Conservation (phyloP, 2,113 vertebrate genomes). For the Rhea pennata region DNA sequence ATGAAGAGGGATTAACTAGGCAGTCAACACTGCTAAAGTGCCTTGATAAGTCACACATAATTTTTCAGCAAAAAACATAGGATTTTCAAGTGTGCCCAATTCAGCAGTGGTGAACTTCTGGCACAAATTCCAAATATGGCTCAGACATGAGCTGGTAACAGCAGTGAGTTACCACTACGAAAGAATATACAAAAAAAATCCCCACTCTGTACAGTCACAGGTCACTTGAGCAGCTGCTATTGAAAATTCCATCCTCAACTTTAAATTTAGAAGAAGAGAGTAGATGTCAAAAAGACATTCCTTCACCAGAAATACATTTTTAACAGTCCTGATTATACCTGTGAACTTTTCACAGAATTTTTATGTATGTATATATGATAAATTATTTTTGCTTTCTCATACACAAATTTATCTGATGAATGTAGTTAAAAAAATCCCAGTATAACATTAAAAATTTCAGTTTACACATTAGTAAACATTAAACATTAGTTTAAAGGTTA, state of each 20-base stretch:
- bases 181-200: neutral
- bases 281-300: neutral
- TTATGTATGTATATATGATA: neutral
- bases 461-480: neutral
- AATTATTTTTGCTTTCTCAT: neutral
- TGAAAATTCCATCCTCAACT: neutral
- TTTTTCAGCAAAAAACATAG: neutral
- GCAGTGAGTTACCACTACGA: neutral
- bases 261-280: neutral
- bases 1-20: neutral
- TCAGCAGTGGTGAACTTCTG: neutral
- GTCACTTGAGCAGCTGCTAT: neutral
- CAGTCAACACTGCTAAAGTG: neutral
- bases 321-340: neutral
- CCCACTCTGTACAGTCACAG: accelerated
- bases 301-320: neutral
- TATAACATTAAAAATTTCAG: neutral
- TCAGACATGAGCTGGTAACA: neutral
- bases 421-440: neutral
- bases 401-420: neutral
- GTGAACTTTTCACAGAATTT: neutral
- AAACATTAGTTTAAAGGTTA: neutral
- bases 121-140: neutral
- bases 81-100: neutral
- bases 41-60: neutral